A percentile compares a stretch with the other conserved stretches of the same genome.
Evolutionary conservation across 2,888 invertebrate species (phyloP).

Genomic region (Himalopsyche kuldschensis): DNA sequence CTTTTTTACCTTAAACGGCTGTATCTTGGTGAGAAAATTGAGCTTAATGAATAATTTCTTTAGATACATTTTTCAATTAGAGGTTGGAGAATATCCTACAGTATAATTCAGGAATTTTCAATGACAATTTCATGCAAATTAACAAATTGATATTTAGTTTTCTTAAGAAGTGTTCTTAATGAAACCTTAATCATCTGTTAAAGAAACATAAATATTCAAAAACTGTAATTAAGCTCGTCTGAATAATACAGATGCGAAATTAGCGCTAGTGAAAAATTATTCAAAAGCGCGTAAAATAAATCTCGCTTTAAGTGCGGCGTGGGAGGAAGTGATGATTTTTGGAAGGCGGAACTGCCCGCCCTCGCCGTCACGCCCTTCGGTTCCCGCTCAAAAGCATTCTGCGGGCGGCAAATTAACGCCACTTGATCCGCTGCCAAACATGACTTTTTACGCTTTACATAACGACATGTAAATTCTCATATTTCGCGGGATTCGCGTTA

Average conservation of each 20-base stretch:
- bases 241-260: neutral
- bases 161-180: too few species aligned
- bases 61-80: too few species aligned
- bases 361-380: neutral
- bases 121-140: too few species aligned
- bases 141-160: too few species aligned
- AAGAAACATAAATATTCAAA: neutral
- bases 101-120: too few species aligned
- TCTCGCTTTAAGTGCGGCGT: neutral
- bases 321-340: neutral
- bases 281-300: neutral
- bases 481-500: neutral
- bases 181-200: too few species aligned
- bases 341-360: neutral
- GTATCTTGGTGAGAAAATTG: too few species aligned
- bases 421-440: neutral
- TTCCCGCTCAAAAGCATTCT: neutral
- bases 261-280: neutral
- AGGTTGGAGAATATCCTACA: too few species aligned
- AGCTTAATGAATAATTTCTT: too few species aligned
- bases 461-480: neutral
- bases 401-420: neutral
- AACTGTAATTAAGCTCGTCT: neutral
- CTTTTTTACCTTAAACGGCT: too few species aligned
- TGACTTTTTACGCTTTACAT: neutral